Evolutionary conservation across 2,888 invertebrate species (phyloP).

Genomic region (Coenonympha glycerion): DNA sequence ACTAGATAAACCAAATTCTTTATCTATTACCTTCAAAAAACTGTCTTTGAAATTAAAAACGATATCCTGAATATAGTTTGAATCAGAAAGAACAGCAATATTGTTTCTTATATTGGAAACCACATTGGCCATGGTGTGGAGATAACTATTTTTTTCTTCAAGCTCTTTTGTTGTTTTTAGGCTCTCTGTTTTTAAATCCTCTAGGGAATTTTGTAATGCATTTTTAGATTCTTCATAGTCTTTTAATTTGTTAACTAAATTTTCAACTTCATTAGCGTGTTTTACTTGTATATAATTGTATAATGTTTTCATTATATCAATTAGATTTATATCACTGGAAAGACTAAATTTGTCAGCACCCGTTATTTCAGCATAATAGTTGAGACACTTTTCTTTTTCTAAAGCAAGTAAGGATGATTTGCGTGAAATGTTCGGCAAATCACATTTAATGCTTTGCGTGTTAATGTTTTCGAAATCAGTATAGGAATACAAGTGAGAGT

Average conservation of each 20-base stretch:
- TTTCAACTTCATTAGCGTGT: conserved; percentile 57
- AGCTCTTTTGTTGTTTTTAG: conserved; percentile 38
- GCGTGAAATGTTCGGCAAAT: conserved; percentile 43
- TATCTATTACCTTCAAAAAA: conserved; percentile 47
- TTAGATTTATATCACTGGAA: conserved; percentile 43
- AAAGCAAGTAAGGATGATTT: conserved; percentile 39
- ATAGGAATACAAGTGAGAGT: conserved; percentile 38
- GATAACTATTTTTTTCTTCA: conserved; percentile 38
- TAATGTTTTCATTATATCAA: conserved; percentile 60
- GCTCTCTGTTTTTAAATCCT: conserved; percentile 35
- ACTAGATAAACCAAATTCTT: conserved; percentile 42
- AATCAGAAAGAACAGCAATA: conserved; percentile 33
- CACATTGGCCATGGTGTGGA: conserved; percentile 35
- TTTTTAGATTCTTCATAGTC: conserved; percentile 47
- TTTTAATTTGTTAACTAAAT: conserved; percentile 54
- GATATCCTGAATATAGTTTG: conserved; percentile 30
- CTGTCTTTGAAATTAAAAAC: conserved; percentile 44
- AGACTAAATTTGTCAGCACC: conserved; percentile 41
- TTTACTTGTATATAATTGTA: conserved; percentile 45
- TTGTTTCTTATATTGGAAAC: conserved; percentile 41
- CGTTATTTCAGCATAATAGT: conserved; percentile 51
- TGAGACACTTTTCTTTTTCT: conserved; percentile 56
- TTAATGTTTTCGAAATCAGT: conserved; percentile 37
- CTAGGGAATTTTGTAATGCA: conserved; percentile 36
- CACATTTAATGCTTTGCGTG: conserved; percentile 35